Evolutionary conservation across 2,113 vertebrate genomes (phyloP).

Genomic region (Vicugna pacos): DNA sequence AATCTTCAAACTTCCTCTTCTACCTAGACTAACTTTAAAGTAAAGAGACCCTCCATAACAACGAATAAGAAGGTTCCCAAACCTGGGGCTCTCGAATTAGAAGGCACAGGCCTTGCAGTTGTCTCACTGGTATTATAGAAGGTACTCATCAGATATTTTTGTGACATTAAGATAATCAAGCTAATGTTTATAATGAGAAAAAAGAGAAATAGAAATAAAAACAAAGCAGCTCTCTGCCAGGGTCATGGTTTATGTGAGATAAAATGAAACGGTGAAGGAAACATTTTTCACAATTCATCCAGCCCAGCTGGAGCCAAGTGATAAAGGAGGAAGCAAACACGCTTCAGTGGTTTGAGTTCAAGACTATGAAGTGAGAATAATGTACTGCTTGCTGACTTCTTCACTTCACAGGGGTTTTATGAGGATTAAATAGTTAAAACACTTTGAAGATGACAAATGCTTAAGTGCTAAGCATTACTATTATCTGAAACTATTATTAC

Average conservation of each 20-base stretch:
- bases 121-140: background rate
- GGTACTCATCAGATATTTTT: background rate
- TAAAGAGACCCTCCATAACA: background rate
- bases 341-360: background rate
- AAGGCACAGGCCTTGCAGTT: background rate
- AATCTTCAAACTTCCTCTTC: background rate
- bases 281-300: background rate
- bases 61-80: background rate
- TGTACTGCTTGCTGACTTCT: background rate
- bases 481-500: constrained; percentile 52
- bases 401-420: background rate
- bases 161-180: constrained; percentile 47
- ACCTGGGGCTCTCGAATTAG: background rate
- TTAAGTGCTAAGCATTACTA: constrained; percentile 29
- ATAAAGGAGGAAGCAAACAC: background rate
- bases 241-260: background rate
- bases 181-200: background rate
- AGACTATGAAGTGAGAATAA: constrained; percentile 2
- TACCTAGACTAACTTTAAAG: constrained; percentile 1
- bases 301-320: background rate
- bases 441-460: constrained; percentile 64
- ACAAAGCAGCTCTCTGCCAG: background rate
- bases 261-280: background rate
- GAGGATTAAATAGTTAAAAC: constrained; percentile 47
- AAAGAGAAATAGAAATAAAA: background rate